Conservation (phyloP, 1,140 invertebrate genomes). For the Linepithema humile region DNA sequence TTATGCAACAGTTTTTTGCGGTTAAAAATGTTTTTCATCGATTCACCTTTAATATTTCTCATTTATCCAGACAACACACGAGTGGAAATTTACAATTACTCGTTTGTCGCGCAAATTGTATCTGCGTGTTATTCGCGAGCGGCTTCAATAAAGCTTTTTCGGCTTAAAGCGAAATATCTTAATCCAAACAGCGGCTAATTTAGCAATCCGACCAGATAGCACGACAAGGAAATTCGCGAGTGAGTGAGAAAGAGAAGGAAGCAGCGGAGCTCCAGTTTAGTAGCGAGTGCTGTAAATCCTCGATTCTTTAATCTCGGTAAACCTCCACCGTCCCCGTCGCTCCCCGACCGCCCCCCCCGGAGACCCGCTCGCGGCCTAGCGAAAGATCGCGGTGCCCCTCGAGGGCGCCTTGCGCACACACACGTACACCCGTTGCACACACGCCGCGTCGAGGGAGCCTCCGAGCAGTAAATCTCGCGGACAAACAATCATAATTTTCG, state of each 20-base stretch:
- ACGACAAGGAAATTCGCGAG: constrained; percentile 17
- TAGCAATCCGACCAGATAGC: constrained; percentile 41
- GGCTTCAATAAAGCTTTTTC: neutral
- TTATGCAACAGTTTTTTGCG: neutral
- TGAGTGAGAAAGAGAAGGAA: constrained; percentile 26
- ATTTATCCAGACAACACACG: neutral
- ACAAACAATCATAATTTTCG: constrained; percentile 84
- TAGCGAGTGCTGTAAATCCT: constrained; percentile 75
- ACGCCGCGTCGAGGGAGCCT: constrained; percentile 57
- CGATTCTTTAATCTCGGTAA: constrained; percentile 79
- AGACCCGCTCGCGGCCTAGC: neutral
- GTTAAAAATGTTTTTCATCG: neutral
- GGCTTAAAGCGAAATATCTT: constrained; percentile 12
- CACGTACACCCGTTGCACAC: neutral
- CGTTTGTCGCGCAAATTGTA: neutral
- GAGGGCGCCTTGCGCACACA: constrained; percentile 55
- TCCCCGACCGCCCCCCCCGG: neutral
- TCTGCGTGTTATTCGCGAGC: neutral
- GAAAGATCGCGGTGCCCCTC: constrained; percentile 45
- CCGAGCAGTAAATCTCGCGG: constrained; percentile 81
- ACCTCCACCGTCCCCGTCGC: constrained; percentile 55
- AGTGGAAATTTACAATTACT: neutral
- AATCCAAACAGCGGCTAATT: constrained; percentile 67
- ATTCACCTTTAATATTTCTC: neutral
- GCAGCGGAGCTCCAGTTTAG: constrained; percentile 53